Base-by-base conservation (phyloP, 2,113 vertebrate genomes). In the Psammodynastes pulverulentus region DNA sequence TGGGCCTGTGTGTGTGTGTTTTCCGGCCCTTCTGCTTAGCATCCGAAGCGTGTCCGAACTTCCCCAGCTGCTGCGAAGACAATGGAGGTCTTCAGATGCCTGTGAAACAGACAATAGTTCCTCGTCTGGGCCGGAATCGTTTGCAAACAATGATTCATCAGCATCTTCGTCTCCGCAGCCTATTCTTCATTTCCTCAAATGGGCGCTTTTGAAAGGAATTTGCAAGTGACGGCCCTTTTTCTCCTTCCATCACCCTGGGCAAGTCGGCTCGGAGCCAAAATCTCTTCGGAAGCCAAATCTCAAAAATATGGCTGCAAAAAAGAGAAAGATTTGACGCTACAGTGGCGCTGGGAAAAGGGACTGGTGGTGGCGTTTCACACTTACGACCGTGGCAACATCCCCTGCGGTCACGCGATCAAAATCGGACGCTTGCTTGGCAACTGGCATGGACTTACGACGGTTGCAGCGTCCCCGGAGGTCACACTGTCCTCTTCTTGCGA, bases 401-500 rank as follows among this genome's bases (percentile, higher is more conserved):
- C 24, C 10, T 0, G 3, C 1, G 0, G 62, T 67, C 62, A 34
- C 10, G 0, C 34, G 29, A 72, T 72, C 12, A 72, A 15, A 34
- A 72, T 34, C n/a, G n/a, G n/a, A n/a, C n/a, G 24, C 54, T 67
- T 3, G 12, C 54, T 62, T 5, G 2, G n/a, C 13, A 17, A 34
- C n/a, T 72, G 62, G 29, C 12, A 15, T 34, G 29, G 1, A 67
- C 26, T 67, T n/a, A 15, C 5, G 29, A 67, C 12, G 1, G 29
- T n/a, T 10, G 10, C 29, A 15, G 29, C 1, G 0, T 67, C 9
- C 62, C 29, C 10, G 2, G 58, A 9, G 10, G 29, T 12, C 8
- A 26, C 6, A 7, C 1, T 3, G 0, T 3, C 2, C 8, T 24
- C 23, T 9, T 62, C 13, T n/a, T 67, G 58, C 1, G 0, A 7